phyloP scores from a whole-genome alignment of 2,797 vertebrate genomes.

The Fundulus diaphanus region DNA sequence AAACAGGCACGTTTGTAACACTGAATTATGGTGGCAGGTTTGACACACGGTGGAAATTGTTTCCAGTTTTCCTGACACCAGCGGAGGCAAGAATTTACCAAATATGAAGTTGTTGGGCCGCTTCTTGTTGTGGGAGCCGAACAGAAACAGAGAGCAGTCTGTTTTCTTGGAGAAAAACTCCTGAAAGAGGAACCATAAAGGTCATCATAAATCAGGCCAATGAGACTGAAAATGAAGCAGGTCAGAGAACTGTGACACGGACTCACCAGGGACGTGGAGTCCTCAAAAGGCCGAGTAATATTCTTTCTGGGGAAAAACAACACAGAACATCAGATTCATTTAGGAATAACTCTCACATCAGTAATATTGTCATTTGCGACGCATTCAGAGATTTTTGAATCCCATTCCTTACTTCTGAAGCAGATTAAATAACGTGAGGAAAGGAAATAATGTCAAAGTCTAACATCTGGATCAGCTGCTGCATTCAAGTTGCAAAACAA shows the following conservation, averaged over 20 bases:
- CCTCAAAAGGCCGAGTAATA: conserved; percentile 95
- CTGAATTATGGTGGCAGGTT: neutral
- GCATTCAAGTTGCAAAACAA: neutral
- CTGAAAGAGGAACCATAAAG: conserved; percentile 64
- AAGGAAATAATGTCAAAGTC: neutral
- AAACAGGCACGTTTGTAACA: neutral
- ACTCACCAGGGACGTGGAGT: conserved; percentile 92
- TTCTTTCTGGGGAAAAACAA: conserved; percentile 89
- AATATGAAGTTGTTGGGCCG: conserved; percentile 94
- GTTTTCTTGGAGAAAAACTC: conserved; percentile 99
- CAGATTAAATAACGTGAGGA: neutral
- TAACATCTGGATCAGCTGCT: neutral
- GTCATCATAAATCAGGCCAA: neutral
- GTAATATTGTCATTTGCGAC: too few relatives aligned
- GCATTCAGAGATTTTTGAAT: neutral
- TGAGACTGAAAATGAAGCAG: neutral
- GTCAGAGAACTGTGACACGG: neutral
- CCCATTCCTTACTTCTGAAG: neutral
- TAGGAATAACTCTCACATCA: too few relatives aligned
- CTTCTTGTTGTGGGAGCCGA: conserved; percentile 98
- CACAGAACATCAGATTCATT: neutral
- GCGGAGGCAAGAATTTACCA: conserved; percentile 76
- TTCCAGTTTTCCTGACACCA: neutral
- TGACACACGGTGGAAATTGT: neutral
- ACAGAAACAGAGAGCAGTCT: conserved; percentile 94